Conservation (phyloP, 1,140 invertebrate genomes). For the Varroa destructor region DNA sequence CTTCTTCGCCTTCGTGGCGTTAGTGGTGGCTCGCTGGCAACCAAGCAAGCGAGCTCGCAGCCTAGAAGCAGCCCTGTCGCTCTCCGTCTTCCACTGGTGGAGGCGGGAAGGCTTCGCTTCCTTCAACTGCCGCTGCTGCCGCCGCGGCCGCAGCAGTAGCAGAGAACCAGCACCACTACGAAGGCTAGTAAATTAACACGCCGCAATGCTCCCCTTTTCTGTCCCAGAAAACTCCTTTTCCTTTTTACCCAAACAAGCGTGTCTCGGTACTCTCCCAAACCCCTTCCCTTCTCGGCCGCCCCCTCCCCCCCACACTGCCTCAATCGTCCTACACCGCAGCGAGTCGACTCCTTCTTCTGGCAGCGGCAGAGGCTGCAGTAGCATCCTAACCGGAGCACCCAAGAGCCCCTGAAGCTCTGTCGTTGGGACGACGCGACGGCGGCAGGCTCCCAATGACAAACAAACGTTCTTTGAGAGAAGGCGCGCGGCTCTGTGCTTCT, state of each 20-base stretch:
- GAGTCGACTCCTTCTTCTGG: not conserved
- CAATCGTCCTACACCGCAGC: not conserved
- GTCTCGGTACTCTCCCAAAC: too few species aligned
- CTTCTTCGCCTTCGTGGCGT: constrained; percentile 9
- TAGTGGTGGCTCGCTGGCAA: too few species aligned
- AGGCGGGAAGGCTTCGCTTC: constrained; percentile 1
- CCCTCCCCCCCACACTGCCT: not conserved
- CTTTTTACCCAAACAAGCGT: too few species aligned
- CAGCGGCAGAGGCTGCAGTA: too few species aligned
- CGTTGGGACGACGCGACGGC: too few species aligned
- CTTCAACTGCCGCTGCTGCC: not conserved
- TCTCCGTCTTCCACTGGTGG: too few species aligned
- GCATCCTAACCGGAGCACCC: too few species aligned
- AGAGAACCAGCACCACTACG: too few species aligned
- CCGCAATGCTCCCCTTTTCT: constrained; percentile 19
- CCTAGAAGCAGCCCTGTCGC: too few species aligned
- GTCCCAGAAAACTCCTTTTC: not conserved
- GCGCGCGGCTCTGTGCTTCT: not conserved
- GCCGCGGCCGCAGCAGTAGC: too few species aligned
- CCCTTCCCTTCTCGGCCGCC: not conserved
- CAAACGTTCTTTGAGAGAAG: constrained; percentile 28
- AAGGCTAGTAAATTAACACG: constrained; percentile 28
- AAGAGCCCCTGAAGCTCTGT: constrained; percentile 4
- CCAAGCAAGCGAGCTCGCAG: too few species aligned
- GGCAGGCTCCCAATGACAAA: constrained; percentile 22